phyloP scores from a whole-genome alignment of 35 echinoderm and acorn worm genomes.

The Holothuria glaberrima region DNA sequence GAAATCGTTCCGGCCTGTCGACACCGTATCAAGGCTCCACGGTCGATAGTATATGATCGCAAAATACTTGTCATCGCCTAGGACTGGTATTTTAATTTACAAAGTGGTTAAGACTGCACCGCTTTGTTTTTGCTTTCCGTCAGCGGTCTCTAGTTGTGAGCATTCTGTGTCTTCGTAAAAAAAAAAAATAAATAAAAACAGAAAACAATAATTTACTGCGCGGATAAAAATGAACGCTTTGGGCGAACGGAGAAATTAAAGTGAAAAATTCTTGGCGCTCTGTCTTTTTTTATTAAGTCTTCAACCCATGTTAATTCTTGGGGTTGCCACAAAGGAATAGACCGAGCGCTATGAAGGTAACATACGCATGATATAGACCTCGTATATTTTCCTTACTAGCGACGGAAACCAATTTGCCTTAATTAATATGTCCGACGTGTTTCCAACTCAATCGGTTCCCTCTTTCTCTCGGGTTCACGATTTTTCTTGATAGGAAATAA shows the following conservation, averaged over 20 bases:
- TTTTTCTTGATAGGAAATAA: conserved; percentile 47
- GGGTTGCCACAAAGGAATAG: conserved; percentile 12
- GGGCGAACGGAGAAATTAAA: conserved; percentile 16
- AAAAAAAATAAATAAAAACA: no score
- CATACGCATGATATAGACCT: neutral
- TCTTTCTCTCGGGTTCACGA: neutral
- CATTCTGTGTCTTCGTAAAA: neutral
- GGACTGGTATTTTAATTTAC: conserved; percentile 52
- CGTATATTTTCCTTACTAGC: neutral
- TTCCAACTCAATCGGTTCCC: neutral
- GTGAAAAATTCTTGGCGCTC: neutral
- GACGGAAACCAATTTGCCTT: conserved; percentile 25
- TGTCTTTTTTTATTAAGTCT: neutral
- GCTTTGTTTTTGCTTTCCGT: conserved; percentile 27
- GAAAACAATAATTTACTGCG: conserved; percentile 42
- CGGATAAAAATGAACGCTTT: conserved; percentile 28
- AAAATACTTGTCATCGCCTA: conserved; percentile 28
- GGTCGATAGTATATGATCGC: conserved; percentile 20
- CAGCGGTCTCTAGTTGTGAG: conserved; percentile 4
- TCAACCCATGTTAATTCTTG: neutral
- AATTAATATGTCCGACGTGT: neutral
- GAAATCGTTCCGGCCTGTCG: no score
- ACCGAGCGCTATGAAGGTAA: neutral
- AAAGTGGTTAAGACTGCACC: conserved; percentile 48
- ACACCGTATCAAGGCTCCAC: no score